A percentile compares a stretch with the other conserved stretches of the same genome.
Conservation (phyloP, 2,113 vertebrate genomes). For the Lates calcarifer region DNA sequence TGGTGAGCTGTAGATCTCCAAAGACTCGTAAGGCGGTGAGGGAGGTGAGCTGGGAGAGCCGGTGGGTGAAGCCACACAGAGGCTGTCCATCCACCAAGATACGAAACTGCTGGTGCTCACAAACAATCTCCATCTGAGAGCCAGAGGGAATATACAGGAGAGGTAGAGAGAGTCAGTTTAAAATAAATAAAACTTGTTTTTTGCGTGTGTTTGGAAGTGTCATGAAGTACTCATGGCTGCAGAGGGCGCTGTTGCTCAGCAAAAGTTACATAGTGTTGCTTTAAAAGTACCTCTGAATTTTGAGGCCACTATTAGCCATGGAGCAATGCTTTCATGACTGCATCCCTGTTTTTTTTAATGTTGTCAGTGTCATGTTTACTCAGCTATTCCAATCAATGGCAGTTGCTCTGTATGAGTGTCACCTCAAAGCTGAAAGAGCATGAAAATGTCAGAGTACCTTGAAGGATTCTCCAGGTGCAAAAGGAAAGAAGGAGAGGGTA, state of each 20-base stretch:
- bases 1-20: slow-evolving; percentile 91
- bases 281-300: background rate
- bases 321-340: no score
- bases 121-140: slow-evolving; percentile 92
- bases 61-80: slow-evolving; percentile 90
- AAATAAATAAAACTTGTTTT: no score
- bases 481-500: slow-evolving; percentile 91
- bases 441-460: slow-evolving; percentile 83
- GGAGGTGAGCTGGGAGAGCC: slow-evolving; percentile 83
- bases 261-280: no score
- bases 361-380: background rate
- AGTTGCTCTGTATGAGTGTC: background rate
- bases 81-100: slow-evolving; percentile 91
- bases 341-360: background rate
- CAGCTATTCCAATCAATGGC: background rate
- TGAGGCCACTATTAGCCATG: background rate
- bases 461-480: slow-evolving; percentile 89
- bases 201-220: no score
- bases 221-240: no score
- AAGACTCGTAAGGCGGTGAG: slow-evolving; percentile 88
- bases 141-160: background rate
- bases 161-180: background rate
- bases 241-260: no score
- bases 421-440: no score
- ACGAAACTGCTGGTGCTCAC: slow-evolving; percentile 94